phyloP scores from a whole-genome alignment of 2,888 invertebrate genomes.

The Microctonus aethiopoides region DNA sequence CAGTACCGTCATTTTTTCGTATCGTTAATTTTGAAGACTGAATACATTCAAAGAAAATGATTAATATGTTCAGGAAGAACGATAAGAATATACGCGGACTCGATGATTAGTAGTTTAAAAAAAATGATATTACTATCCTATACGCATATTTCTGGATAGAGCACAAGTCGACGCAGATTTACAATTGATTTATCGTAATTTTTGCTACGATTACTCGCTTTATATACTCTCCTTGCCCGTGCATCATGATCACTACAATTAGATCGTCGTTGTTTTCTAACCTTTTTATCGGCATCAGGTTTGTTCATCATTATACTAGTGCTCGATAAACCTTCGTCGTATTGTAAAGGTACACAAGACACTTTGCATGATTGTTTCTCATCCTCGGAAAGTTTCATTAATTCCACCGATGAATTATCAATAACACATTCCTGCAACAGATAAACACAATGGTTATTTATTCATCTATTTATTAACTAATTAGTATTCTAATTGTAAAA shows the following conservation, averaged over 20 bases:
- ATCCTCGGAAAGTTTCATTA: conserved; percentile 39
- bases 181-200: conserved; percentile 42
- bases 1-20: background rate
- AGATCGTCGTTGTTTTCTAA: conserved; percentile 52
- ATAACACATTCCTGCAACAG: conserved; percentile 14
- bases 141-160: conserved; percentile 60
- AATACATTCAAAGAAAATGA: background rate
- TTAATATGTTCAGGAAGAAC: conserved; percentile 26
- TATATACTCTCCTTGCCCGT: conserved; percentile 50
- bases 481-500: background rate
- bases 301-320: conserved; percentile 42
- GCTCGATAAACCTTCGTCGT: conserved; percentile 35
- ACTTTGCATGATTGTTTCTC: conserved; percentile 27
- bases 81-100: conserved; percentile 17
- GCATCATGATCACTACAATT: conserved; percentile 46
- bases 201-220: conserved; percentile 45
- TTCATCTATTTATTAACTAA: background rate
- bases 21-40: background rate
- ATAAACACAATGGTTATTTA: background rate
- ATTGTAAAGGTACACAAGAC: conserved; percentile 26
- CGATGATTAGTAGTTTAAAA: conserved; percentile 13
- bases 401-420: conserved; percentile 5
- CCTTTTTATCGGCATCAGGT: conserved; percentile 54
- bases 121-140: conserved; percentile 40
- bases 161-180: conserved; percentile 41